Evolutionary conservation across 2,888 invertebrate species (phyloP), one percentile per base, ranked within the genome.

Genomic region (Epistrophella euchroma): DNA sequence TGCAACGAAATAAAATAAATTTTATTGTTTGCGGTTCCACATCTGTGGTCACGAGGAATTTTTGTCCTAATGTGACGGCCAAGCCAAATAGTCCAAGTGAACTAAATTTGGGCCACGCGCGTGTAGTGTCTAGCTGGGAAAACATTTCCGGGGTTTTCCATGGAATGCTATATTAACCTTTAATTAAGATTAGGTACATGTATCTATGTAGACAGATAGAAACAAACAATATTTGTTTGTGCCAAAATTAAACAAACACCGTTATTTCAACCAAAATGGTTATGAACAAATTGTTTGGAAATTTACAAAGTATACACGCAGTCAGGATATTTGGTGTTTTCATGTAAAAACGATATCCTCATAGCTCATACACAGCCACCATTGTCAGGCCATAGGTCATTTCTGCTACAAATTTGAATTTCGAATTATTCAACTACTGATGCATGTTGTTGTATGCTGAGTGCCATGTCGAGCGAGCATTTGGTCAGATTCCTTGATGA

Each of bases 21-120:
- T 74, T 75, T 79, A 84, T 79, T 84, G 71, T 66, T 28, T 45
- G 56, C 37, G 22, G 84, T 84, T 84, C 84, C 84, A 84, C 79
- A 79, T 79, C 84, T 84, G 84, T 84, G 71, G 45, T 60, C 75
- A 45, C 64, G 45, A 71, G 75, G 75, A 75, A 84, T 84, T 47
- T 75, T 25, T 43, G 2, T 28, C 58, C 15, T n/a, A 64, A 64
- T 66, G 47, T 47, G 66, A 47, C 32, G 32, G 40, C 22, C 35
- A 15, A 22, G 28, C 22, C 35, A 15, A 22, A 17, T 28, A 15
- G 22, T 3, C 7, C 9, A 52, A 52, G 4, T 22, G 28, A 43
- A 28, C n/a, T 32, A 2, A 25, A 55, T 78, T 64, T 47, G 17
- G 64, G 17, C 35, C 4, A 22, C 19, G 50, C 47, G 64, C 35